phyloP scores from a whole-genome alignment of 1,140 invertebrate species.

The Heliconius hewitsoni region DNA sequence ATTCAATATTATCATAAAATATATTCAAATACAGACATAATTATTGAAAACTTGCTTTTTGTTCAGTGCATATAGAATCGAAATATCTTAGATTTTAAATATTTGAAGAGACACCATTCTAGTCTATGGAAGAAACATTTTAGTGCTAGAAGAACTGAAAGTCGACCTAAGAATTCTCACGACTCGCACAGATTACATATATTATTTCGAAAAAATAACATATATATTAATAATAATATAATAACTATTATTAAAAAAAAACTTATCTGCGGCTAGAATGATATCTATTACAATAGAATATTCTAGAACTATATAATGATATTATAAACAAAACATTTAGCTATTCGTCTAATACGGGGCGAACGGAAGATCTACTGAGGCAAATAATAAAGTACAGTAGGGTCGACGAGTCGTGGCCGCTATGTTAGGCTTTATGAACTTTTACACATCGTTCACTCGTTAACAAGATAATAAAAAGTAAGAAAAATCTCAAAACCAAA shows the following conservation, averaged over 20 bases:
- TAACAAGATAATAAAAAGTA: no score
- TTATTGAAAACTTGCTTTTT: slow-evolving; percentile 3
- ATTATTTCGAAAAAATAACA: not conserved
- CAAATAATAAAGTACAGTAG: slow-evolving; percentile 61
- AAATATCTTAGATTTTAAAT: slow-evolving; percentile 5
- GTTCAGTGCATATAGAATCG: not conserved
- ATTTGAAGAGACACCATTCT: not conserved
- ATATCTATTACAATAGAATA: slow-evolving; percentile 32
- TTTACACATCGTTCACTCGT: no score
- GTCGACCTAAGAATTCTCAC: not conserved
- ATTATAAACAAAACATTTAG: slow-evolving; percentile 36
- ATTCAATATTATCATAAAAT: slow-evolving; percentile 16
- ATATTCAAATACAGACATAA: slow-evolving; percentile 15
- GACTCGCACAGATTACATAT: not conserved
- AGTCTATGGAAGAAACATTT: slow-evolving; percentile 7
- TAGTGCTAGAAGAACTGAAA: not conserved
- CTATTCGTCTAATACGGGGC: slow-evolving; percentile 59
- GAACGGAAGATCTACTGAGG: slow-evolving; percentile 66
- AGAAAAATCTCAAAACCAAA: no score
- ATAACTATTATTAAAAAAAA: not conserved
- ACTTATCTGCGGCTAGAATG: slow-evolving; percentile 31
- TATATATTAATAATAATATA: not conserved
- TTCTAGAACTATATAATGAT: slow-evolving; percentile 26
- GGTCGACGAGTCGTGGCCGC: no score
- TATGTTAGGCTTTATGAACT: no score